Conservation (phyloP, 2,888 invertebrate species). For the Oscheius sp. region DNA sequence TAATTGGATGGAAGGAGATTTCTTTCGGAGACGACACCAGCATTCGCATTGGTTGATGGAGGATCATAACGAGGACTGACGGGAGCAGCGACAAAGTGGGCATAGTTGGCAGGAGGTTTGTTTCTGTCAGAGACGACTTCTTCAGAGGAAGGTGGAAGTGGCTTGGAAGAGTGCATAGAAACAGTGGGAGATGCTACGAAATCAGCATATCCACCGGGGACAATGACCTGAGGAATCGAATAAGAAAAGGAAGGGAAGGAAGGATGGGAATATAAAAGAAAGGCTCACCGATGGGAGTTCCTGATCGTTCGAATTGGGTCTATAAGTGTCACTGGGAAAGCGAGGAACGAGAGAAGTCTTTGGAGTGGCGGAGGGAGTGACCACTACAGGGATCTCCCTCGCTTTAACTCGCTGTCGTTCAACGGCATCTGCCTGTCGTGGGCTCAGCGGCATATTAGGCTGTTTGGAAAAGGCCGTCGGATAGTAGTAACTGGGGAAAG, state of each 20-base stretch:
- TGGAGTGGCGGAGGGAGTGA: conserved; percentile 16
- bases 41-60: not conserved
- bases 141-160: not conserved
- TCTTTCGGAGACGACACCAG: conserved; percentile 28
- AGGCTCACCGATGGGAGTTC: conserved; percentile 9
- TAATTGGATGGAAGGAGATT: conserved; percentile 37
- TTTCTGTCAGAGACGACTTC: conserved; percentile 6
- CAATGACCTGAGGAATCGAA: not conserved
- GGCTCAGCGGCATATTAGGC: conserved; percentile 40
- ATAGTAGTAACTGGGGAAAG: conserved; percentile 50
- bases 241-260: not conserved
- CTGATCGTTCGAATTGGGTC: conserved; percentile 25
- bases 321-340: conserved; percentile 26
- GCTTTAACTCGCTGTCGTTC: conserved; percentile 44
- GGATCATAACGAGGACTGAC: conserved; percentile 37
- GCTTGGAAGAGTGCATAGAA: conserved; percentile 12
- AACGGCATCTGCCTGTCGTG: conserved; percentile 55
- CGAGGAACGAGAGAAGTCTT: conserved; percentile 22
- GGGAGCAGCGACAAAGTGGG: conserved; percentile 45
- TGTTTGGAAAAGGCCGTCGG: conserved; percentile 36
- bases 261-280: not conserved
- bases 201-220: conserved; percentile 33
- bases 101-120: conserved; percentile 32
- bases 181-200: conserved; percentile 47
- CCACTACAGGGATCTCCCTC: conserved; percentile 44